These are phyloP conservation scores for Falco berigora DNA, from an alignment of 2,797 vertebrate species.

Conservation along the genomic window DNA sequence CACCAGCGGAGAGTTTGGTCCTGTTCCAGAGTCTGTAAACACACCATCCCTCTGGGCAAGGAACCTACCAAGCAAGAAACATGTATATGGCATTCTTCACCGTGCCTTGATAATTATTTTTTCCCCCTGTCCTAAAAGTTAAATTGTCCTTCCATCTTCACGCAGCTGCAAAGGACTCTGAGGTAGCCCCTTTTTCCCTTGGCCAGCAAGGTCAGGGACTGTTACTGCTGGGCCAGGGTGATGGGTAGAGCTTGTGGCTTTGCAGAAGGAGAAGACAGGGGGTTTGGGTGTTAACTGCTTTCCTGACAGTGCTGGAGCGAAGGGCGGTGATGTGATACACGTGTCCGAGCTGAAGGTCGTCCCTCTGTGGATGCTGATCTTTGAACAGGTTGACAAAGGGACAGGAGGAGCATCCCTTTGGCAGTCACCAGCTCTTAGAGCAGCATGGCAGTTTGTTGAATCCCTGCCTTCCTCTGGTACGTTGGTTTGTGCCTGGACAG, in stretches of 20 bases:
- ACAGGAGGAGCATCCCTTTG: neutral
- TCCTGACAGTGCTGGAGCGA: neutral
- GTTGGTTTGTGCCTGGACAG: neutral
- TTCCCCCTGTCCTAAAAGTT: neutral
- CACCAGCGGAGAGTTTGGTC: neutral
- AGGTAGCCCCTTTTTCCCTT: neutral
- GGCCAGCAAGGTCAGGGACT: neutral
- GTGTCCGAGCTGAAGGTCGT: neutral
- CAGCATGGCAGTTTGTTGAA: neutral
- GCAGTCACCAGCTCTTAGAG: neutral
- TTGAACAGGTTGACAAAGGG: neutral
- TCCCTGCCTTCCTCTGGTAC: neutral
- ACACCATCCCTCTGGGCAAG: accelerated
- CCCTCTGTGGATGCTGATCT: neutral
- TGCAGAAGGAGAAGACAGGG: neutral
- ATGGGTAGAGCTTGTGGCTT: neutral
- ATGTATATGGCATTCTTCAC: neutral
- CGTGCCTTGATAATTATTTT: neutral
- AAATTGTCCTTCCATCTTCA: neutral
- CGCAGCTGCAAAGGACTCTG: neutral
- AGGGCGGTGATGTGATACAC: too few relatives aligned
- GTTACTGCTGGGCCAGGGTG: neutral
- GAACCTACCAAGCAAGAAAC: neutral
- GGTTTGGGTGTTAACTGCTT: neutral
- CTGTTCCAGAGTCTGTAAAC: accelerated